Percentiles rank a stretch among this genome's conserved stretches.
phyloP scores from a whole-genome alignment of 2,797 vertebrate species.

The Hyperoplus lanceolatus region DNA sequence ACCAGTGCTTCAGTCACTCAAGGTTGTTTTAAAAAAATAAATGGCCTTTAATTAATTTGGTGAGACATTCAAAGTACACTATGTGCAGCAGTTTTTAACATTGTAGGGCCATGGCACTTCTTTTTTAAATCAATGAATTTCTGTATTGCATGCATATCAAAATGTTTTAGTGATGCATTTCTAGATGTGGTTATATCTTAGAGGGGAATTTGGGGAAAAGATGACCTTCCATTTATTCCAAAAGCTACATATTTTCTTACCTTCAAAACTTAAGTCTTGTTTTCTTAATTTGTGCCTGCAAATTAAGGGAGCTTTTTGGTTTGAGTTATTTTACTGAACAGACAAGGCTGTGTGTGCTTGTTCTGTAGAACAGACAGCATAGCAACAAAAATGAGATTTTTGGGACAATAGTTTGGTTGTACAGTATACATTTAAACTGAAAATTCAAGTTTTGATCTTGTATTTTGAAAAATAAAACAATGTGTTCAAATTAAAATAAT shows the following conservation, averaged over 20 bases:
- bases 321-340: conserved; percentile 22
- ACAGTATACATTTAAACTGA: too few species aligned
- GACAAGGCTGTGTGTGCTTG: neutral
- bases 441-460: too few species aligned
- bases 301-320: neutral
- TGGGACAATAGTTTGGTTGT: too few species aligned
- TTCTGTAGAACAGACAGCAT: neutral
- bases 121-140: conserved; percentile 49
- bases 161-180: conserved; percentile 42
- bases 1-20: too few species aligned
- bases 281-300: conserved; percentile 28
- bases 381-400: neutral
- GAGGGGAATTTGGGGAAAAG: conserved; percentile 30
- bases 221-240: conserved; percentile 41
- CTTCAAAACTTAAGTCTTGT: conserved; percentile 20
- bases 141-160: conserved; percentile 37
- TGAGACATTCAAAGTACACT: neutral
- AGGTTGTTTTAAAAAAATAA: too few species aligned
- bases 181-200: conserved; percentile 29
- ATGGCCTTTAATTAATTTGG: too few species aligned
- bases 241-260: conserved; percentile 31
- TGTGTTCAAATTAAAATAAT: too few species aligned
- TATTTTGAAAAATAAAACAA: too few species aligned
- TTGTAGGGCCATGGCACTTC: conserved; percentile 21
- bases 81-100: conserved; percentile 43